A percentile compares a stretch with the other conserved stretches of the same genome.
phyloP scores from a whole-genome alignment of 1,140 invertebrate genomes.

The Lepidurus apus region DNA sequence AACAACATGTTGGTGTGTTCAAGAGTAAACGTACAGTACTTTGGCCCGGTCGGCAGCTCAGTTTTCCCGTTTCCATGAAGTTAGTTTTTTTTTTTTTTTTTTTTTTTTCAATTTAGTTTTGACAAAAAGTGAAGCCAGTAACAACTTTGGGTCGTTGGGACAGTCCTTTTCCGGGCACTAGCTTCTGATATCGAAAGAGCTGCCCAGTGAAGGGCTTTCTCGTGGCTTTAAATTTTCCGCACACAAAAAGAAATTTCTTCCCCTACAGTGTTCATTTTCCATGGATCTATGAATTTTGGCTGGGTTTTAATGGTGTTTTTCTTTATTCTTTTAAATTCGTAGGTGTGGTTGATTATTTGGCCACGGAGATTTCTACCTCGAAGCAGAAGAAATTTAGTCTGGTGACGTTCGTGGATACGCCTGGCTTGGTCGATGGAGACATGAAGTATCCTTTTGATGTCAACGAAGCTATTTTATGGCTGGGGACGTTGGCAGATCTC shows the following conservation, averaged over 20 bases:
- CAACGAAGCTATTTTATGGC: conserved; percentile 54
- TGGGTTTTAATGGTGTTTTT: background rate
- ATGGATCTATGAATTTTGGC: background rate
- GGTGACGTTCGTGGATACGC: conserved; percentile 59
- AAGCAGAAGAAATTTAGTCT: conserved; percentile 56
- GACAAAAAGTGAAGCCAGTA: no score
- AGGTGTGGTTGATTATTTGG: conserved; percentile 56
- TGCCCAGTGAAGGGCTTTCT: conserved; percentile 60
- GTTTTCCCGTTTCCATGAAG: background rate
- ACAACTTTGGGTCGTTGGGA: conserved; percentile 30
- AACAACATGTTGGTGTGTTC: conserved; percentile 6
- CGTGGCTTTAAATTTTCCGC: conserved; percentile 37
- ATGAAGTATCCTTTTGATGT: conserved; percentile 63
- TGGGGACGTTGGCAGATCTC: conserved; percentile 55
- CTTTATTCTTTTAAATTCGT: conserved; percentile 36
- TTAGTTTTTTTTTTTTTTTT: background rate
- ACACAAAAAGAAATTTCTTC: conserved; percentile 24
- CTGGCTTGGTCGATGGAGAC: conserved; percentile 59
- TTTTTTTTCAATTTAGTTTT: background rate
- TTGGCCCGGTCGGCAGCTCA: background rate
- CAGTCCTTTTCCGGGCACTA: conserved; percentile 47
- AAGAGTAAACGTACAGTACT: no score
- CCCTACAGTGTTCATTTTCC: background rate
- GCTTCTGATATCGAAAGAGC: conserved; percentile 47
- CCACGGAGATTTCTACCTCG: conserved; percentile 56